Evolutionary conservation across 2,113 vertebrate species (phyloP), one percentile per base, ranked within the genome.

Genomic region (Upupa epops): DNA sequence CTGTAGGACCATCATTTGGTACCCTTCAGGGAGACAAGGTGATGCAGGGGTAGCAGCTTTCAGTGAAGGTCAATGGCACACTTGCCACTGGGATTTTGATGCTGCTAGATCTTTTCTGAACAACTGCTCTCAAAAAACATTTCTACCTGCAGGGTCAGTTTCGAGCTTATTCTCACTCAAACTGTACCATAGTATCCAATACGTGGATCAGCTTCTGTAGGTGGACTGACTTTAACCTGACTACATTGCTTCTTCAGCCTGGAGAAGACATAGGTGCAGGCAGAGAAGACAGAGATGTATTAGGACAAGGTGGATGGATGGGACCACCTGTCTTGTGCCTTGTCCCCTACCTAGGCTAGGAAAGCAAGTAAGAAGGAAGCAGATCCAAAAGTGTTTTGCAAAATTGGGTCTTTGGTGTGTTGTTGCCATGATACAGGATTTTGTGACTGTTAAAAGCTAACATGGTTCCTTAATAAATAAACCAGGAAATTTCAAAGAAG

Each of bases 61-160:
- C 17, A 40, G 24, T 7, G 17, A 10, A 28, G 13, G 5, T 5
- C 2, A 1, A 8, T 11, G 10, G 17, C 16, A 6, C 2, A 1
- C 8, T 61, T 60, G 29, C 12, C 42, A 9, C 6, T 15, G 25
- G 55, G 16, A 17, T 59, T 64, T 17, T 26, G 8, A 17, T 25
- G 26, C 42, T 42, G 20, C 6, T 49, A 58, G 9, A 40, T 18
- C 36, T 72, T 56, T 63, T 51, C 66, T 4, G 3, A 73, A 34
- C 9, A 40, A 22, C 26, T 29, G 34, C 34, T 42, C n/a, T 40
- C 25, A 16, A 73, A 86, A 77, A 15, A 3, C 6, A 6, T 46
- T 77, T 82, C 59, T 13, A 52, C 13, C 10, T 40, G 31, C 34
- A 68, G 37, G 63, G 48, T 12, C 60, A 46, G 28, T 6, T 13